These are phyloP conservation scores for Elgonia sp. DNA, from an alignment of 2,888 invertebrate genomes.

Conservation along the genomic window DNA sequence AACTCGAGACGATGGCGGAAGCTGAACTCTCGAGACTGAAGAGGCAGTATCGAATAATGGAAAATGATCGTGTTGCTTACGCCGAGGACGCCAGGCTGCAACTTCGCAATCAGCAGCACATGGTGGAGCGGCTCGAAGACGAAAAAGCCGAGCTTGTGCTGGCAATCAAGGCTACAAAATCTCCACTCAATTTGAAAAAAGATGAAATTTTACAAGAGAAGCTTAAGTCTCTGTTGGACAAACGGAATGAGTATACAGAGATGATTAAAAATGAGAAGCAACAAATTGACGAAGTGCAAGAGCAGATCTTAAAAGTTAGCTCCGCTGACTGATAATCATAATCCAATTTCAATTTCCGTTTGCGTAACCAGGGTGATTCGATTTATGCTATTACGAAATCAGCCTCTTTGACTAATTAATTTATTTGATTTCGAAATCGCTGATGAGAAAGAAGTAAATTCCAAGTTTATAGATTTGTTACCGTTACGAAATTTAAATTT, in stretches of 20 bases:
- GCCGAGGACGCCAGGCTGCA: conserved; percentile 91
- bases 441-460: neutral
- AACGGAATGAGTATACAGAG: conserved; percentile 88
- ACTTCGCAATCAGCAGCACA: conserved; percentile 89
- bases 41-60: conserved; percentile 94
- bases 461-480: neutral
- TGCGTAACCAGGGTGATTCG: conserved; percentile 13
- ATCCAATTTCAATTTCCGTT: conserved; percentile 45
- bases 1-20: conserved; percentile 93
- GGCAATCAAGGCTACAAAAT: conserved; percentile 89
- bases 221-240: conserved; percentile 88
- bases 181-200: conserved; percentile 88
- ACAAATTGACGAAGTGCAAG: conserved; percentile 88
- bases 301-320: conserved; percentile 88
- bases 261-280: conserved; percentile 88
- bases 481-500: neutral
- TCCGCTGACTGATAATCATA: conserved; percentile 7
- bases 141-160: conserved; percentile 90
- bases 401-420: conserved; percentile 35
- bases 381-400: conserved; percentile 30
- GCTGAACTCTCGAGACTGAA: conserved; percentile 93
- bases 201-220: conserved; percentile 88
- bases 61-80: conserved; percentile 92
- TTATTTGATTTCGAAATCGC: conserved; percentile 17
- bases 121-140: conserved; percentile 89